Conservation (phyloP, 1,140 invertebrate genomes). For the Drosophila teissieri region DNA sequence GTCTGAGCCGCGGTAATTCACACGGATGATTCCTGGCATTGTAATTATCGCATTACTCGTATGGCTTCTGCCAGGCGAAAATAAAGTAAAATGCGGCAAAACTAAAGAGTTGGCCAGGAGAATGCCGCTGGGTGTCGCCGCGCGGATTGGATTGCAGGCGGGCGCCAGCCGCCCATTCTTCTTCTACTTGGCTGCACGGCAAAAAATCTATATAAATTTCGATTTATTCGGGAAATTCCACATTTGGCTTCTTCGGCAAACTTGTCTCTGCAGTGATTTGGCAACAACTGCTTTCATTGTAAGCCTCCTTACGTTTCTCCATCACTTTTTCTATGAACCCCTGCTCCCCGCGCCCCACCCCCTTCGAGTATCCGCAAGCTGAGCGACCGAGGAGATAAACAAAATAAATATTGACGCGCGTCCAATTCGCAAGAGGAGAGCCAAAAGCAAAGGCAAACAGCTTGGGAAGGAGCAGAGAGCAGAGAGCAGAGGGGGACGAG, state of each 20-base stretch:
- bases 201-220: neutral
- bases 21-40: slow-evolving; percentile 67
- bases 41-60: slow-evolving; percentile 77
- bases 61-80: slow-evolving; percentile 55
- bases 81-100: neutral
- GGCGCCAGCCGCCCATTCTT: slow-evolving; percentile 29
- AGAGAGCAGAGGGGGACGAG: no score
- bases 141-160: slow-evolving; percentile 62
- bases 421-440: slow-evolving; percentile 44
- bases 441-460: slow-evolving; percentile 2
- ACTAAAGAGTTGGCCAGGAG: slow-evolving; percentile 1
- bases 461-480: neutral
- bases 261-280: no score
- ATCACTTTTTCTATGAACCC: neutral
- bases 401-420: slow-evolving; percentile 55
- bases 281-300: no score
- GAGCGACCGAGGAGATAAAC: slow-evolving; percentile 32
- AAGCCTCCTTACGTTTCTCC: neutral
- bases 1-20: slow-evolving; percentile 33
- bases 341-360: neutral
- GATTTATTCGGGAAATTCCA: no score
- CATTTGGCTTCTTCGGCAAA: no score
- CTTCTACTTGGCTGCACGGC: no score
- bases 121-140: slow-evolving; percentile 11
- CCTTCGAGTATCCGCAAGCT: slow-evolving; percentile 14